Evolutionary conservation across 1,140 invertebrate species (phyloP).

Genomic region (Marisa cornuarietis): DNA sequence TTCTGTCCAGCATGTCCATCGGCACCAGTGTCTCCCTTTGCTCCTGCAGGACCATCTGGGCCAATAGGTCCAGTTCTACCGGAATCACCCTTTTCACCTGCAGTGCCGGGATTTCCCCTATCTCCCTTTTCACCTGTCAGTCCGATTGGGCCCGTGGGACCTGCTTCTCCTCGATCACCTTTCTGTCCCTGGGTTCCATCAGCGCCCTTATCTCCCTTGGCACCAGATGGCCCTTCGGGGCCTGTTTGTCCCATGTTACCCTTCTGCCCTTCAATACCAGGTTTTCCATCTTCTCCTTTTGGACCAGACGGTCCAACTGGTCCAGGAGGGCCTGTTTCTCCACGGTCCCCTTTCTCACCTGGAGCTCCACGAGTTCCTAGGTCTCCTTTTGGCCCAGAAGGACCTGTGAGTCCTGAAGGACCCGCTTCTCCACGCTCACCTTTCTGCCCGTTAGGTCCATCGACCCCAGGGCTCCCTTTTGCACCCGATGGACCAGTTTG

Average conservation of each 20-base stretch:
- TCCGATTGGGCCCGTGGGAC: conserved; percentile 17
- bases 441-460: conserved; percentile 16
- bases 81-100: conserved; percentile 32
- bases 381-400: too few species aligned
- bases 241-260: too few species aligned
- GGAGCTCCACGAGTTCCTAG: too few species aligned
- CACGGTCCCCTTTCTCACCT: too few species aligned
- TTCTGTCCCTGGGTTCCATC: conserved; percentile 20
- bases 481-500: too few species aligned
- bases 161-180: conserved; percentile 35
- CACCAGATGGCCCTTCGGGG: too few species aligned
- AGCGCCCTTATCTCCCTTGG: too few species aligned
- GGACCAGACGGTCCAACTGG: too few species aligned
- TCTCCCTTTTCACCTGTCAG: conserved; percentile 29
- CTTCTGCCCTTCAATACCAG: too few species aligned
- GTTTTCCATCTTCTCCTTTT: too few species aligned
- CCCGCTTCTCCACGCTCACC: conserved; percentile 30
- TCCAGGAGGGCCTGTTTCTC: too few species aligned
- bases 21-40: conserved; percentile 12
- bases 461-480: too few species aligned
- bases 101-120: conserved; percentile 25
- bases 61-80: conserved; percentile 15
- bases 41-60: conserved; percentile 20
- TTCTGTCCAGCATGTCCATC: conserved; percentile 30
- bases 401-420: not conserved